phyloP scores from a whole-genome alignment of 2,797 vertebrate genomes.

The Bovichtus variegatus region DNA sequence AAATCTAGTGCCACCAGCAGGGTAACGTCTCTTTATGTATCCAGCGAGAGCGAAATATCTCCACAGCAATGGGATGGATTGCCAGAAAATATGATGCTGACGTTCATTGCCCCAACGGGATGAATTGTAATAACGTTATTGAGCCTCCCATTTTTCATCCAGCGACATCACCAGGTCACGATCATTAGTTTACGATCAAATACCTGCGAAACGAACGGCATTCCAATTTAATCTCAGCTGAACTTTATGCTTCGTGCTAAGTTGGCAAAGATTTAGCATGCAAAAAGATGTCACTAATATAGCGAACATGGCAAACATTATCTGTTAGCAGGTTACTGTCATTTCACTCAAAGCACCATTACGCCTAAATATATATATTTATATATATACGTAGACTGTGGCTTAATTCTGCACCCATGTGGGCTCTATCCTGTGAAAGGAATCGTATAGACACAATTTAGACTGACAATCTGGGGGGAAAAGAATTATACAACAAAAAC shows the following conservation, averaged over 20 bases:
- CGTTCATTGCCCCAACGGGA: background rate
- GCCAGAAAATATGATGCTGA: background rate
- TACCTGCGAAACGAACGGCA: background rate
- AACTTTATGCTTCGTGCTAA: background rate
- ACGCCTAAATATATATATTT: background rate
- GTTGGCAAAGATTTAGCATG: background rate
- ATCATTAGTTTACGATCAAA: background rate
- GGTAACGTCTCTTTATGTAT: background rate
- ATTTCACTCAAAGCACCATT: background rate
- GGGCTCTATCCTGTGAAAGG: slow-evolving; percentile 12
- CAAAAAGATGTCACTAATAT: background rate
- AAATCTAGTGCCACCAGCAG: background rate
- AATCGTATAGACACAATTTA: slow-evolving; percentile 7
- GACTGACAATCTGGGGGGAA: background rate
- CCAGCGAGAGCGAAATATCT: background rate
- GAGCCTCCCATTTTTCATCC: background rate
- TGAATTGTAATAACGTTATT: background rate
- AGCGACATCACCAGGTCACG: background rate
- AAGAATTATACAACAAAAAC: slow-evolving; percentile 12
- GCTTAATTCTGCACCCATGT: background rate
- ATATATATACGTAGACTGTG: too few species aligned
- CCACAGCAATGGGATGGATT: background rate
- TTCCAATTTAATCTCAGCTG: background rate
- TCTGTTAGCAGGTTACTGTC: background rate
- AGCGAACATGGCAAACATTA: background rate